A percentile compares a stretch with the other conserved stretches of the same genome.
Evolutionary conservation across 2,113 vertebrate genomes (phyloP).

Genomic region (Lethenteron reissneri): DNA sequence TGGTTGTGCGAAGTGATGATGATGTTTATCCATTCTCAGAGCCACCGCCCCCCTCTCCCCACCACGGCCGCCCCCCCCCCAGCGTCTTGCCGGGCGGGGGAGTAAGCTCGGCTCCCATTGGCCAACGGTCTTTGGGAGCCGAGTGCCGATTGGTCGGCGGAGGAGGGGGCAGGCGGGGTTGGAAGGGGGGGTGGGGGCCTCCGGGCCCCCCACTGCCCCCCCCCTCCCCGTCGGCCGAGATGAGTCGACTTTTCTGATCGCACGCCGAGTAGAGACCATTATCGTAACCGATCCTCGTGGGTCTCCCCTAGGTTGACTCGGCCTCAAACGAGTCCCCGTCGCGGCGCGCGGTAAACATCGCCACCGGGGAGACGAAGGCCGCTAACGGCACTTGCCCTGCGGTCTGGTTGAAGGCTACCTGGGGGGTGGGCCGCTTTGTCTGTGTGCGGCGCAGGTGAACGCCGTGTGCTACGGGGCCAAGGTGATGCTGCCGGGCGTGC

Average conservation of each 20-base stretch:
- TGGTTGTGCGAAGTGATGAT: slow-evolving; percentile 8
- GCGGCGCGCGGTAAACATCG: no score
- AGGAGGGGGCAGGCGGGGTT: neutral
- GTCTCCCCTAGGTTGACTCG: no score
- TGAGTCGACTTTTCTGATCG: neutral
- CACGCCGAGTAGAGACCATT: no score
- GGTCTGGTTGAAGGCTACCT: no score
- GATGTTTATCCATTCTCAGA: slow-evolving; percentile 10
- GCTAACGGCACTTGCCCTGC: no score
- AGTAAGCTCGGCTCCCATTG: neutral
- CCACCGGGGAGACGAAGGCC: no score
- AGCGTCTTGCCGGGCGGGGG: slow-evolving; percentile 1
- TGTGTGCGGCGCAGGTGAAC: slow-evolving; percentile 38
- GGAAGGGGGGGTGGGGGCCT: neutral
- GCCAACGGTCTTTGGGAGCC: neutral
- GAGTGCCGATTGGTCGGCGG: slow-evolving; percentile 7
- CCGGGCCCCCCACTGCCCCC: neutral
- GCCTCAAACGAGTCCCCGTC: no score
- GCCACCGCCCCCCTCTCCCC: neutral
- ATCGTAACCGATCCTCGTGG: no score
- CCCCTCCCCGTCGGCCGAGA: neutral
- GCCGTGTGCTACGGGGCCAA: slow-evolving; percentile 94
- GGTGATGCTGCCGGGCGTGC: slow-evolving; percentile 81
- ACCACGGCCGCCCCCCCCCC: neutral
- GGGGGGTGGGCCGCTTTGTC: neutral